phyloP scores from a whole-genome alignment of 2,113 vertebrate genomes.

The Astur gentilis region DNA sequence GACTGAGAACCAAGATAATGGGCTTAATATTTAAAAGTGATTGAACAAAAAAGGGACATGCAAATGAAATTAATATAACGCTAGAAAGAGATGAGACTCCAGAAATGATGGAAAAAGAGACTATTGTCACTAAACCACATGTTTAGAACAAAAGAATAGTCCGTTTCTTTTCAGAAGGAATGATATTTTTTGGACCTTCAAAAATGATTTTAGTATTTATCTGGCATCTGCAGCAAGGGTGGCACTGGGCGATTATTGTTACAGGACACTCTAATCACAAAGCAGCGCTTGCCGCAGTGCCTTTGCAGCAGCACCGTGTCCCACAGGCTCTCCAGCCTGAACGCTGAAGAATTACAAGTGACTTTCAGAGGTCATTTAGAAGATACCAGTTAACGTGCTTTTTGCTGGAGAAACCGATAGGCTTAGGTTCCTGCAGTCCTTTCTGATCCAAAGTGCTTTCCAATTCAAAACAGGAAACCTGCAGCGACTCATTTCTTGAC shows the following conservation, averaged over 20 bases:
- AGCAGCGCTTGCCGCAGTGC: fast-evolving
- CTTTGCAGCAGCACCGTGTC: not conserved
- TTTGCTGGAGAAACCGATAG: not conserved
- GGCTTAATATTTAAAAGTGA: slow-evolving; percentile 1
- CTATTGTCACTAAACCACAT: not conserved
- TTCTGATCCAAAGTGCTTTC: not conserved
- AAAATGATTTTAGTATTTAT: not conserved
- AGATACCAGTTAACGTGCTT: not conserved
- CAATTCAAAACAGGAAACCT: not conserved
- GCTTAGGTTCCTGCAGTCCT: not conserved
- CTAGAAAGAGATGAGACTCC: not conserved
- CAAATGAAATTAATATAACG: not conserved
- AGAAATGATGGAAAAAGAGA: not conserved
- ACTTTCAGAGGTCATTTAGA: not conserved
- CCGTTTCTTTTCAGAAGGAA: not conserved
- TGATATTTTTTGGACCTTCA: not conserved
- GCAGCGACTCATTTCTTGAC: not conserved
- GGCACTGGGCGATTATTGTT: not conserved
- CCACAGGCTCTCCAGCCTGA: not conserved
- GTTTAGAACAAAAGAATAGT: not conserved
- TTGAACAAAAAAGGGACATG: not conserved
- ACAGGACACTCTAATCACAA: not conserved
- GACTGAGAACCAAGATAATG: slow-evolving; percentile 25
- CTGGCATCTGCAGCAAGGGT: not conserved
- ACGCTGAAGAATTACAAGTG: not conserved